These are phyloP conservation scores for Neoscelio sp. DNA, from an alignment of 2,888 invertebrate genomes.

Conservation along the genomic window DNA sequence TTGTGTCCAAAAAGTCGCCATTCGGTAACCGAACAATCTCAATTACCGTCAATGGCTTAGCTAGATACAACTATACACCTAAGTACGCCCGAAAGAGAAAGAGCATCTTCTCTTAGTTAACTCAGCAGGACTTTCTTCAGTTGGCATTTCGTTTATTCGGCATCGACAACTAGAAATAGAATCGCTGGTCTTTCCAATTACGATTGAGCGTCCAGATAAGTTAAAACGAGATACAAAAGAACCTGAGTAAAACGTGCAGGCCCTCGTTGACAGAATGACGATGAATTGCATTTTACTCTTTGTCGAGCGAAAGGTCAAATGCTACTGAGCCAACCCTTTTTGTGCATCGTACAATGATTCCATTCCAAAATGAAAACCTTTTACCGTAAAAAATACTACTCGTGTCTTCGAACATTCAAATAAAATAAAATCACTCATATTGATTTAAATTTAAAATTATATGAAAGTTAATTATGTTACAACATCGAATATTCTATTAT, in stretches of 20 bases:
- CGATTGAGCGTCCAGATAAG: slow-evolving; percentile 40
- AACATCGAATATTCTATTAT: too few species aligned
- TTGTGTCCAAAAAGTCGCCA: too few species aligned
- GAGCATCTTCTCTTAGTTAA: slow-evolving; percentile 21
- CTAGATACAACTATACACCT: neutral
- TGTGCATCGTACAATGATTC: neutral
- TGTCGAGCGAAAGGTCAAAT: slow-evolving; percentile 20
- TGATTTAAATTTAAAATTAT: too few species aligned
- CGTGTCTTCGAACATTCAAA: too few species aligned
- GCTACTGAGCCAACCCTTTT: slow-evolving; percentile 6
- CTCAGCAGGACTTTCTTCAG: slow-evolving; percentile 26
- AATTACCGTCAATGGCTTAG: neutral
- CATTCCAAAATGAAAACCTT: too few species aligned
- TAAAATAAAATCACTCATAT: too few species aligned
- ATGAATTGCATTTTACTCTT: slow-evolving; percentile 22
- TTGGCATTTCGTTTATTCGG: slow-evolving; percentile 34
- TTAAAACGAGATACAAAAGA: slow-evolving; percentile 47
- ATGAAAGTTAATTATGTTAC: too few species aligned
- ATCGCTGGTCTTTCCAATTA: slow-evolving; percentile 44
- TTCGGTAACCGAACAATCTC: neutral
- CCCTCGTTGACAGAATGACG: slow-evolving; percentile 39
- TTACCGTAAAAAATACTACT: too few species aligned
- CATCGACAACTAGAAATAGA: slow-evolving; percentile 46
- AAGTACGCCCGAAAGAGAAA: neutral
- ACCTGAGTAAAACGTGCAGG: slow-evolving; percentile 9